Evolutionary conservation across 1,140 invertebrate species (phyloP), one percentile per base, ranked within the genome.

Genomic region (Listronotus oregonensis): DNA sequence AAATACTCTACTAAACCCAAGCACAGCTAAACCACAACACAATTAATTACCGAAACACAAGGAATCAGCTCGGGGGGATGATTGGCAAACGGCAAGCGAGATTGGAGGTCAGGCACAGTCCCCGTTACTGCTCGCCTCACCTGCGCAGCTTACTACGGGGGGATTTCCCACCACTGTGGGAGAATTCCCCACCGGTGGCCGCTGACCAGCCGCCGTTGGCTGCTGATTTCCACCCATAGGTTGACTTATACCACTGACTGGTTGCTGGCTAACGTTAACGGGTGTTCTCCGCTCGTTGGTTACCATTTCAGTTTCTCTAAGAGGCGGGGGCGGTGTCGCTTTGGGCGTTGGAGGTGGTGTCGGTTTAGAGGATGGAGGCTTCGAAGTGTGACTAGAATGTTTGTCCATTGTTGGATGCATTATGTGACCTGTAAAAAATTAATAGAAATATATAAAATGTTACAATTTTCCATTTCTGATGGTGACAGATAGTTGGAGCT

Each of bases 51-150:
- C 72, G 69, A 73, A 74, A 74, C 69, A 73, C 67, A 71, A 76
- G 67, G 67, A 69, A 57, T 71, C 47, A 50, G 47, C 66, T 72
- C 67, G 71, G 55, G 65, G 63, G 58, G 68, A 59, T 40, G 51
- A 70, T 55, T 72, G 64, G 71, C 71, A 72, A 71, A 71, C 71
- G 67, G 66, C 71, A 73, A 70, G 72, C 64, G 69, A 67, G 55
- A 67, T 56, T 66, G 65, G 63, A 72, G 74, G 74, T 76, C 75
- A 76, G 74, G 75, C 76, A 74, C 67, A 74, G 57, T 77, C 75
- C 68, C 77, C 78, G 60, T 76, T 77, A 67, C 55, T 75, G 67
- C 39, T 64, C 46, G 51, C 54, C 21, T 64, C 66, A 51, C 60
- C 49, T 27, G 57, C 67, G 50, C 49, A 52, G 14, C 46, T 44